Evolutionary conservation across 2,888 invertebrate species (phyloP).

Genomic region (Ophioninae sp.): DNA sequence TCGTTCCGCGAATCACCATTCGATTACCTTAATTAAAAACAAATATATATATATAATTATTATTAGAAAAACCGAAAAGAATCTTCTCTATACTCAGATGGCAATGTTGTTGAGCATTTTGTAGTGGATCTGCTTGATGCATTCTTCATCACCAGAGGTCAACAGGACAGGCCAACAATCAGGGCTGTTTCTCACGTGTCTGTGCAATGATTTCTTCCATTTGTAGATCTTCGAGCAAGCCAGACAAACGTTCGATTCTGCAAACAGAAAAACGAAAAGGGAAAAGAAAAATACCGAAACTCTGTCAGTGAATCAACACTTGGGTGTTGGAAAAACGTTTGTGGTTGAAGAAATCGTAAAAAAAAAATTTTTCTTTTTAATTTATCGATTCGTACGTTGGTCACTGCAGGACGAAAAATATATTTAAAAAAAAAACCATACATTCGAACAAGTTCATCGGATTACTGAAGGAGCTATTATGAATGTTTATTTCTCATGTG

Average conservation of each 20-base stretch:
- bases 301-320: slow-evolving; percentile 15
- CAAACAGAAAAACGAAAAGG: slow-evolving; percentile 67
- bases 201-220: slow-evolving; percentile 79
- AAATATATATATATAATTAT: not conserved
- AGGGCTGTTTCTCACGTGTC: slow-evolving; percentile 78
- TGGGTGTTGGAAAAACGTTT: slow-evolving; percentile 3
- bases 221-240: slow-evolving; percentile 79
- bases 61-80: not conserved
- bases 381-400: not conserved
- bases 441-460: not conserved
- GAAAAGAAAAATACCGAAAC: slow-evolving; percentile 45
- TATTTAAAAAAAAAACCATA: slow-evolving; percentile 31
- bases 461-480: slow-evolving; percentile 18
- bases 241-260: slow-evolving; percentile 76
- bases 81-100: slow-evolving; percentile 59
- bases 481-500: slow-evolving; percentile 75
- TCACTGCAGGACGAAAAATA: slow-evolving; percentile 11
- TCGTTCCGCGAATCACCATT: slow-evolving; percentile 25
- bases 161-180: slow-evolving; percentile 78
- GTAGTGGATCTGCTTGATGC: slow-evolving; percentile 75
- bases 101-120: slow-evolving; percentile 75
- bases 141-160: slow-evolving; percentile 75
- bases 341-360: slow-evolving; percentile 8
- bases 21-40: not conserved
- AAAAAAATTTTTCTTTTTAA: not conserved